phyloP scores from a whole-genome alignment of 2,888 invertebrate genomes.

The Pterobdella sp. region DNA sequence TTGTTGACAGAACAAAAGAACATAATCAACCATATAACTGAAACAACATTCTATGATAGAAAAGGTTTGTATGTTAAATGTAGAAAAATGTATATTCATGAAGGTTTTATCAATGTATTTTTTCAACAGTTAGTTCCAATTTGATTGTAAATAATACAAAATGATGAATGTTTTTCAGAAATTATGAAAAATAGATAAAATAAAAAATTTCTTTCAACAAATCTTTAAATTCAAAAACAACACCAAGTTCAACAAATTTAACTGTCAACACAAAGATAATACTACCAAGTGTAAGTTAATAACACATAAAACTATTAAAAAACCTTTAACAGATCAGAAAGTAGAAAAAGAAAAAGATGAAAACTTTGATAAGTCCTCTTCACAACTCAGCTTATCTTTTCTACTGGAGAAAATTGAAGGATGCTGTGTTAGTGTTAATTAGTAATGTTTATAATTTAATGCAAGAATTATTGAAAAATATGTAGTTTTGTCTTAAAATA shows the following conservation, averaged over 20 bases:
- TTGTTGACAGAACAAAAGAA: constrained; percentile 83
- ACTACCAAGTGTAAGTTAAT: background rate
- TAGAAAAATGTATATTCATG: too few species aligned
- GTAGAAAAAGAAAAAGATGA: constrained; percentile 29
- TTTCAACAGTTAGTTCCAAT: too few species aligned
- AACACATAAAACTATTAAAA: background rate
- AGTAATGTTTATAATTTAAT: too few species aligned
- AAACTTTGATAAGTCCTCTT: constrained; percentile 38
- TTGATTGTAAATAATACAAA: too few species aligned
- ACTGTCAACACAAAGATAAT: background rate
- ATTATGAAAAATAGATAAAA: too few species aligned
- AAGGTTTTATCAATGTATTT: too few species aligned
- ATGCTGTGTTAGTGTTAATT: constrained; percentile 61
- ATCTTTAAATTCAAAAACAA: too few species aligned
- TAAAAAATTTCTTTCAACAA: too few species aligned
- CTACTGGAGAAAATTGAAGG: constrained; percentile 78
- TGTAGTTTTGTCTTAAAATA: too few species aligned
- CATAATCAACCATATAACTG: constrained; percentile 58
- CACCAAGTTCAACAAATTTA: constrained; percentile 13
- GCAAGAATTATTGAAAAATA: too few species aligned
- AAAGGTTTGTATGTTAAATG: constrained; percentile 44
- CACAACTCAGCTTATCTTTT: constrained; percentile 47
- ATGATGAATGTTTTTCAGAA: too few species aligned
- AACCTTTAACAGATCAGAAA: constrained; percentile 31
- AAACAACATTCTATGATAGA: constrained; percentile 51